Conservation (phyloP, 2,888 invertebrate species). For the Dynastes maya region DNA sequence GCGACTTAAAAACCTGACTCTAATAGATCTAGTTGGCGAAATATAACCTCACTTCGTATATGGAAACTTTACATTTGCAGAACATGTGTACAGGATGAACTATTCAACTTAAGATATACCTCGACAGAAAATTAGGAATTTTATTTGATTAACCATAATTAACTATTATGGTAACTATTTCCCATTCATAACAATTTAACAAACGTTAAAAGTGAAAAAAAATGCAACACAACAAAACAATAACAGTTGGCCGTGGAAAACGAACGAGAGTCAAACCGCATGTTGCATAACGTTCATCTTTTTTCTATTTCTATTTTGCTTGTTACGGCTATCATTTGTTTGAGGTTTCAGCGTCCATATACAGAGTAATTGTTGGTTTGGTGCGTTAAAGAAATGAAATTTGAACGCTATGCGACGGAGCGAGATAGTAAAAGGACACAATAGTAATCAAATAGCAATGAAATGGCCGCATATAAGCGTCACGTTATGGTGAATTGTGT, state of each 20-base stretch:
- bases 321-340: background rate
- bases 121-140: too few relatives aligned
- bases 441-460: background rate
- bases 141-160: too few relatives aligned
- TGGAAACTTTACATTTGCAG: too few relatives aligned
- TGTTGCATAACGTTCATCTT: background rate
- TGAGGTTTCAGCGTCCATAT: too few relatives aligned
- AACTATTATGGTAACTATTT: too few relatives aligned
- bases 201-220: background rate
- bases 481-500: slow-evolving; percentile 5
- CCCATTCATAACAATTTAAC: background rate
- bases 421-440: background rate
- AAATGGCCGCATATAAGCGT: background rate
- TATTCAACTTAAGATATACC: too few relatives aligned
- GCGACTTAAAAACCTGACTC: background rate
- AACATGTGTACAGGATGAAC: too few relatives aligned
- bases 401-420: background rate
- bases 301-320: background rate
- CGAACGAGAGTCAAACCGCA: background rate
- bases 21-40: too few relatives aligned
- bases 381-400: background rate
- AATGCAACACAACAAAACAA: background rate
- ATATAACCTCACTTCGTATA: too few relatives aligned
- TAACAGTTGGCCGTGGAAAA: slow-evolving; percentile 8
- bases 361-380: background rate